Evolutionary conservation across 2,888 invertebrate species (phyloP).

Genomic region (Archips xylosteana): DNA sequence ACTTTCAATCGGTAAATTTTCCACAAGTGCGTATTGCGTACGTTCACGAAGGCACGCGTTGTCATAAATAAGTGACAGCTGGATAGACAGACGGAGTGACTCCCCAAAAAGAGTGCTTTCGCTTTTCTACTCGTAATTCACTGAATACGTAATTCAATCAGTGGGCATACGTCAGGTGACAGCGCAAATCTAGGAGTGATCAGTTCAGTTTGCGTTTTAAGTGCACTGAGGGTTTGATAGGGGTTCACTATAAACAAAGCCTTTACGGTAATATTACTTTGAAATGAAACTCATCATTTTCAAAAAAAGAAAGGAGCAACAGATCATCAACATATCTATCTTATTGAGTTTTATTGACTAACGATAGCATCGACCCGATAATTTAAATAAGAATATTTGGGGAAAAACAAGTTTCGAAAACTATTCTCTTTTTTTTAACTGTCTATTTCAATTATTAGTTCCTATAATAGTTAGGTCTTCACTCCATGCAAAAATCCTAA

Average conservation of each 20-base stretch:
- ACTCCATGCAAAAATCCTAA: too few relatives aligned
- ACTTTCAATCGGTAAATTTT: conserved; percentile 3
- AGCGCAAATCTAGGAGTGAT: conserved; percentile 8
- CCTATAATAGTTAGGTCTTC: too few relatives aligned
- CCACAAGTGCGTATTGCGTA: conserved; percentile 47
- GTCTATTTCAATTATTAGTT: too few relatives aligned
- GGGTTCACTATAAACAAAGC: not conserved
- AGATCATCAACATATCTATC: too few relatives aligned
- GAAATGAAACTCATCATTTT: too few relatives aligned
- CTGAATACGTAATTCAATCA: conserved; percentile 68
- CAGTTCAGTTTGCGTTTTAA: not conserved
- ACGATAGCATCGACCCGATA: too few relatives aligned
- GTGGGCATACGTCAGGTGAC: conserved; percentile 11
- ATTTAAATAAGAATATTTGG: too few relatives aligned
- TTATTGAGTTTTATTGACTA: too few relatives aligned
- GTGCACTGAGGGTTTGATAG: not conserved
- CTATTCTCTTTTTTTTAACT: too few relatives aligned
- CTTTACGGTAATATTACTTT: not conserved
- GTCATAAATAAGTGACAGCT: conserved; percentile 77
- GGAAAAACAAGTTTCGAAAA: too few relatives aligned
- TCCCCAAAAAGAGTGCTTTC: conserved; percentile 64
- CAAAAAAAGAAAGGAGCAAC: too few relatives aligned
- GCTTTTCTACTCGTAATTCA: conserved; percentile 67
- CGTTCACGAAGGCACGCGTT: conserved; percentile 47
- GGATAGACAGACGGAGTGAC: conserved; percentile 66